Conservation (phyloP, 2,888 invertebrate species). For the Drosophila austrosaltans region DNA sequence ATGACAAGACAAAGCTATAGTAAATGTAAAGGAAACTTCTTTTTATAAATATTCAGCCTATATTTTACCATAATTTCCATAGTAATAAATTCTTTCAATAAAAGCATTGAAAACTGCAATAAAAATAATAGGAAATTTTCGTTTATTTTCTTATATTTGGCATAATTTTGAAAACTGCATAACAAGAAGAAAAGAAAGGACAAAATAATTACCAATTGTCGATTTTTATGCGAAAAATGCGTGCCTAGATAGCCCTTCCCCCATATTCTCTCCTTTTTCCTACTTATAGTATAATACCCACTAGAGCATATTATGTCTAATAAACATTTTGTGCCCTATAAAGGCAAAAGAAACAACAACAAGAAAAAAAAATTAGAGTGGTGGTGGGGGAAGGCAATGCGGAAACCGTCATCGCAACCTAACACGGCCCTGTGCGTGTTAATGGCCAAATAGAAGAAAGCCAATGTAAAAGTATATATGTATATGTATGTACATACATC, state of each 20-base stretch:
- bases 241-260: constrained; percentile 45
- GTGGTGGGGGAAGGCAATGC: constrained; percentile 41
- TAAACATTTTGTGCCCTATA: constrained; percentile 68
- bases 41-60: too few species aligned
- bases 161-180: constrained; percentile 27
- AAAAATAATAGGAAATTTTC: neutral
- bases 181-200: constrained; percentile 28
- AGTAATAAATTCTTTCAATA: too few species aligned
- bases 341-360: constrained; percentile 37
- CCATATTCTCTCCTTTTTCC: too few species aligned
- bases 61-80: too few species aligned
- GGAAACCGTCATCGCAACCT: constrained; percentile 68
- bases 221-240: constrained; percentile 74
- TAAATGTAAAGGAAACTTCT: too few species aligned
- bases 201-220: constrained; percentile 33
- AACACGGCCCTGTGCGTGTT: constrained; percentile 75
- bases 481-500: constrained; percentile 4
- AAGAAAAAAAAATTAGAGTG: constrained; percentile 7
- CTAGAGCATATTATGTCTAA: constrained; percentile 63
- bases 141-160: neutral
- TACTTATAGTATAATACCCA: too few species aligned
- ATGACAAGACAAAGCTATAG: too few species aligned
- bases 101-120: neutral
- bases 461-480: constrained; percentile 41
- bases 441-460: constrained; percentile 50